Evolutionary conservation across 2,888 invertebrate genomes (phyloP).

Genomic region (Baronia brevicornis): DNA sequence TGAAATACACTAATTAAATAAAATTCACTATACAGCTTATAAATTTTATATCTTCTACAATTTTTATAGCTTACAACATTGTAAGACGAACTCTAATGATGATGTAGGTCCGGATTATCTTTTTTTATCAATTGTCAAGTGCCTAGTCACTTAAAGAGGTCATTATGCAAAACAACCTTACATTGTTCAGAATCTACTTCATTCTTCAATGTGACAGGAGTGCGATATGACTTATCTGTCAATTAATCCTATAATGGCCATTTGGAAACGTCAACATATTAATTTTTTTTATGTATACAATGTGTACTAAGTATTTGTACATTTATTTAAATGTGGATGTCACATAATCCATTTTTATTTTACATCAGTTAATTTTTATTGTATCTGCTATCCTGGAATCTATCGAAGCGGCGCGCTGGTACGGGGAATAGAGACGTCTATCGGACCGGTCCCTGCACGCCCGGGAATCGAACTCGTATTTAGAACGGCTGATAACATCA

Average conservation of each 20-base stretch:
- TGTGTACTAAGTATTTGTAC: too few species aligned
- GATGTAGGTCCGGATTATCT: constrained; percentile 13
- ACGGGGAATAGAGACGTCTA: constrained; percentile 25
- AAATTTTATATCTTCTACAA: too few species aligned
- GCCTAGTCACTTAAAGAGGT: constrained; percentile 15
- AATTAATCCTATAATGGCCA: constrained; percentile 11
- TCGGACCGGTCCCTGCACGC: constrained; percentile 19
- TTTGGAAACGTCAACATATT: constrained; percentile 9
- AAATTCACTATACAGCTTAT: too few species aligned
- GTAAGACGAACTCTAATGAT: constrained; percentile 10
- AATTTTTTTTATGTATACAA: constrained; percentile 2
- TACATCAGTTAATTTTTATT: constrained; percentile 14
- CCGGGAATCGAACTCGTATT: constrained; percentile 26
- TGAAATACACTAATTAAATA: too few species aligned
- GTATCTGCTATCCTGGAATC: constrained; percentile 10
- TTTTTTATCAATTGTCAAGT: constrained; percentile 10
- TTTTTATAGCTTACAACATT: too few species aligned
- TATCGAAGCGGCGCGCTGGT: constrained; percentile 15
- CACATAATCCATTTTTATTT: constrained; percentile 12
- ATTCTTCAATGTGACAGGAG: constrained; percentile 13
- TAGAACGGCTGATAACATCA: constrained; percentile 25
- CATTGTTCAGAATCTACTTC: constrained; percentile 14
- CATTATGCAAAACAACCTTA: constrained; percentile 14
- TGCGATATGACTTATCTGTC: constrained; percentile 12
- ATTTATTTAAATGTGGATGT: too few species aligned